Evolutionary conservation across 2,888 invertebrate species (phyloP).

Genomic region (Chymomyza amoena): DNA sequence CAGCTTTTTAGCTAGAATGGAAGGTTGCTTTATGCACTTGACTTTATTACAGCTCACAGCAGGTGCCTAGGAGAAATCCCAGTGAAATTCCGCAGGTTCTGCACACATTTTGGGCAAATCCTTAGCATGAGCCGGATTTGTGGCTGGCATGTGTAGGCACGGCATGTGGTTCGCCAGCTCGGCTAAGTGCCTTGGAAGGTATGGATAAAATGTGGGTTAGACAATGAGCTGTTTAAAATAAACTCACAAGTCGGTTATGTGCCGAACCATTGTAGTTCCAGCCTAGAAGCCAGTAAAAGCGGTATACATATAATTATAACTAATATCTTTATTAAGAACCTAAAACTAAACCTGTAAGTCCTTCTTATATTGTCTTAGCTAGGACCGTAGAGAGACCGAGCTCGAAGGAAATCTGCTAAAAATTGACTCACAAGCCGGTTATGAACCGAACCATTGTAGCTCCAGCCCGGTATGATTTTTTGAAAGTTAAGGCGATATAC

Average conservation of each 20-base stretch:
- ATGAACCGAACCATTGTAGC: too few species aligned
- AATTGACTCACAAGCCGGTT: too few species aligned
- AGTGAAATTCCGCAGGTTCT: slow-evolving; percentile 32
- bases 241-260: not conserved
- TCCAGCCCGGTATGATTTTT: too few species aligned
- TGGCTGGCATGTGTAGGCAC: slow-evolving; percentile 22
- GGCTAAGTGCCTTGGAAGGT: slow-evolving; percentile 2
- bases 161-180: slow-evolving; percentile 29
- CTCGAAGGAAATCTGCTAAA: too few species aligned
- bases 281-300: too few species aligned
- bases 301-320: too few species aligned
- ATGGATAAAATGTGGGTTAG: not conserved
- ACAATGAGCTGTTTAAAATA: not conserved
- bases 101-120: slow-evolving; percentile 52
- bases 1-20: slow-evolving; percentile 61
- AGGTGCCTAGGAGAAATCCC: slow-evolving; percentile 51
- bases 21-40: slow-evolving; percentile 49
- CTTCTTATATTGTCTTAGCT: too few species aligned
- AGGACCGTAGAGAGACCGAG: too few species aligned
- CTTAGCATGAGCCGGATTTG: slow-evolving; percentile 29
- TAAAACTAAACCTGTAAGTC: too few species aligned
- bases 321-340: too few species aligned
- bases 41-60: slow-evolving; percentile 55
- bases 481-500: too few species aligned
- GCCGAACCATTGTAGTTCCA: not conserved